Base-by-base conservation (phyloP, 1,140 invertebrate species). In the Gonioctena quinquepunctata region DNA sequence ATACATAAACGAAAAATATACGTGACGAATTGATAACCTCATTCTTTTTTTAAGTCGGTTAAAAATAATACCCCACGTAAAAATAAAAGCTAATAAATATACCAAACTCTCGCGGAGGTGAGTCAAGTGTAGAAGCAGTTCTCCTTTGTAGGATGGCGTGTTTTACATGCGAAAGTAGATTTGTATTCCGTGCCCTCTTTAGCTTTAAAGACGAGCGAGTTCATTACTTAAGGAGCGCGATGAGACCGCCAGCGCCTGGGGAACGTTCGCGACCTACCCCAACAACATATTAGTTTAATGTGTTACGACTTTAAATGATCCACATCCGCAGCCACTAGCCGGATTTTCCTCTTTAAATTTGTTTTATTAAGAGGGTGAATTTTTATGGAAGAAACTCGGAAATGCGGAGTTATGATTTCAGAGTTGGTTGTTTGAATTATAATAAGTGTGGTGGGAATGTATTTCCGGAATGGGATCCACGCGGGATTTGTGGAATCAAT, bases 231-330 rank as follows among this genome's bases (percentile, higher is more conserved):
- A 65, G 22, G 3, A 52, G 42, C 63, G 63, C 42, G 48, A 54
- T 52, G 63, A 65, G 48, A 52, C 48, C n/a, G 11, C 11, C 3
- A 65, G 6, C 26, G 63, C 63, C 42, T 65, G 18, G 22, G 63
- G 19, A 54, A 48, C 63, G 18, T 50, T 42, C 63, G 11, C 42
- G 23, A 65, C 63, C 63, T 65, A 27, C 48, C 42, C 63, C 33
- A 65, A 65, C 42, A 26, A 54, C 63, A 65, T 65, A 65, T 65
- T 65, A 65, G 63, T 65, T 65, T 65, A 65, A 65, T 65, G 63
- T 65, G 63, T 50, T 52, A 54, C 27, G 50, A 65, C 63, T 65
- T 54, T 65, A 65, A 65, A 65, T 65, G 63, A 54, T 54, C 60
- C 60, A 62, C 33, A 54, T 52, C 42, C 48, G 49, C 63, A 65